A percentile compares a stretch with the other conserved stretches of the same genome.
phyloP scores from a whole-genome alignment of 2,113 vertebrate species.

The Petroica traversi region DNA sequence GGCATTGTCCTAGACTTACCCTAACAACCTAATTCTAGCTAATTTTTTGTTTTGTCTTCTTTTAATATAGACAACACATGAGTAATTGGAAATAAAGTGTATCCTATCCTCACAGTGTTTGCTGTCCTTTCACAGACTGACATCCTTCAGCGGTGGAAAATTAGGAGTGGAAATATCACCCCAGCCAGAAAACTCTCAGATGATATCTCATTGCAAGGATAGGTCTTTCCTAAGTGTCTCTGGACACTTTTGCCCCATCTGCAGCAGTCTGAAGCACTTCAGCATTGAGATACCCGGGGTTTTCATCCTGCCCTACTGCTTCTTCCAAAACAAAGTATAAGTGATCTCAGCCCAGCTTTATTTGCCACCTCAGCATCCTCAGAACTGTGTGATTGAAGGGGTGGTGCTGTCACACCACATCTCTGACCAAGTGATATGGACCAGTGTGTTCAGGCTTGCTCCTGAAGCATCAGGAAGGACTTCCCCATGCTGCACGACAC shows the following conservation, averaged over 20 bases:
- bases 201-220: neutral
- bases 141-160: neutral
- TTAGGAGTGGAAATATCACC: neutral
- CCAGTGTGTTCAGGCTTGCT: neutral
- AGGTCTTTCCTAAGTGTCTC: neutral
- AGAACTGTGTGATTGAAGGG: neutral
- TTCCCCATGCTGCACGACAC: neutral
- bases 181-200: neutral
- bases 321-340: neutral
- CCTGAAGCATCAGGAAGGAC: neutral
- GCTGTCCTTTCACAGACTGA: neutral
- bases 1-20: neutral
- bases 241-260: neutral
- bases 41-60: neutral
- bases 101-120: neutral
- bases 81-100: neutral
- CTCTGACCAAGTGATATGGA: neutral
- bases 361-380: neutral
- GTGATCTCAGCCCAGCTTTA: neutral
- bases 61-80: neutral
- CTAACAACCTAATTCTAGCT: neutral
- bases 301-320: neutral
- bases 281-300: accelerated
- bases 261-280: neutral
- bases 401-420: neutral